Conservation (phyloP, 2,797 vertebrate genomes). For the Coccyzus lansbergi region DNA sequence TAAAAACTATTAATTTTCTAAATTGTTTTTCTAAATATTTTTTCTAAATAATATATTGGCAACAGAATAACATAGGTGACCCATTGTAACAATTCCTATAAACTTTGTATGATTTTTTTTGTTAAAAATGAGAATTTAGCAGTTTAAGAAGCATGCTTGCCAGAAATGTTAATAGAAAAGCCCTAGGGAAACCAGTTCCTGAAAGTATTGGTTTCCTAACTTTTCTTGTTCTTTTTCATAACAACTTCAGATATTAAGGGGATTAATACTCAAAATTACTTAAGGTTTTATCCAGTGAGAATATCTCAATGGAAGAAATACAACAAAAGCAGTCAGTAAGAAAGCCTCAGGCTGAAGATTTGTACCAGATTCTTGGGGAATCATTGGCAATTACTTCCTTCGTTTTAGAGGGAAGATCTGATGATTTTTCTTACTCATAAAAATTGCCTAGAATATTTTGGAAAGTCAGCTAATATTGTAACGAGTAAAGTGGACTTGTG, state of each 20-base stretch:
- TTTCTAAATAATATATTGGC: neutral
- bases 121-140: neutral
- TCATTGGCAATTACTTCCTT: neutral
- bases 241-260: neutral
- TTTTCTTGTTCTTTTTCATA: constrained; percentile 18
- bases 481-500: neutral
- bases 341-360: constrained; percentile 42
- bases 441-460: neutral
- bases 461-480: neutral
- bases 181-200: constrained; percentile 20
- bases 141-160: neutral
- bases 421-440: constrained; percentile 14
- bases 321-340: constrained; percentile 5
- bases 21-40: neutral
- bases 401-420: neutral
- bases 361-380: neutral
- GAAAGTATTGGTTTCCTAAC: constrained; percentile 10
- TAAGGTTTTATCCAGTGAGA: neutral
- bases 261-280: neutral
- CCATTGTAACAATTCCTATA: neutral
- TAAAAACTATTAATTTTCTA: neutral
- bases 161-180: constrained; percentile 20
- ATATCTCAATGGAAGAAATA: constrained; percentile 6
- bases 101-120: neutral
- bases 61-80: neutral